These are phyloP conservation scores for Cosmopolites sordidus DNA, from an alignment of 2,888 invertebrate genomes.

Conservation along the genomic window DNA sequence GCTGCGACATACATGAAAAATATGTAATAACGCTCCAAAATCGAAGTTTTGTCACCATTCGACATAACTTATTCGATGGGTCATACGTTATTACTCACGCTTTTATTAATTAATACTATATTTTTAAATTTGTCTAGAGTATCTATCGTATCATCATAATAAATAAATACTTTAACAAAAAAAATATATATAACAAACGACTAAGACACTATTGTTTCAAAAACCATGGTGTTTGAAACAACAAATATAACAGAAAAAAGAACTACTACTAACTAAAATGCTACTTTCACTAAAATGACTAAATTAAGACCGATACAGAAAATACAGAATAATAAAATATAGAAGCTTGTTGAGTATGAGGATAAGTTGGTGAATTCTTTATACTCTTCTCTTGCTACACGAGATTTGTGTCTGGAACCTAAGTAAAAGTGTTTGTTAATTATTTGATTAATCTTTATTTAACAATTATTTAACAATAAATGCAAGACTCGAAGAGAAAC, in stretches of 20 bases:
- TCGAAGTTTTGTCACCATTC: not conserved
- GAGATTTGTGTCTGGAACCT: slow-evolving; percentile 39
- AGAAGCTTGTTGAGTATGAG: slow-evolving; percentile 36
- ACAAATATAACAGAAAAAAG: not conserved
- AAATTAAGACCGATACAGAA: slow-evolving; percentile 44
- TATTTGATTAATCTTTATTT: too few species aligned
- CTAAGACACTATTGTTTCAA: not conserved
- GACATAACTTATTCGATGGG: not conserved
- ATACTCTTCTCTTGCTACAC: slow-evolving; percentile 35
- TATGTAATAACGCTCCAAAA: too few species aligned
- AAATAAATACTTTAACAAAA: too few species aligned
- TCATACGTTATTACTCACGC: too few species aligned
- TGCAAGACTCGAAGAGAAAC: too few species aligned
- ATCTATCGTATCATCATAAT: too few species aligned
- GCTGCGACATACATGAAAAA: too few species aligned
- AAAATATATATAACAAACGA: too few species aligned
- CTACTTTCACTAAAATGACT: slow-evolving; percentile 38
- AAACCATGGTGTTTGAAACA: slow-evolving; percentile 1
- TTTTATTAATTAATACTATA: too few species aligned
- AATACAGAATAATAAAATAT: slow-evolving; percentile 42
- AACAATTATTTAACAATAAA: too few species aligned
- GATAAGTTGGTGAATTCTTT: slow-evolving; percentile 33
- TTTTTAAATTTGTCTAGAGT: too few species aligned
- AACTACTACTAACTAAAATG: slow-evolving; percentile 5
- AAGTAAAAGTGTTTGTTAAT: too few species aligned